These are phyloP conservation scores for Protophormia terraenovae DNA, from an alignment of 2,888 invertebrate genomes.

Conservation along the genomic window DNA sequence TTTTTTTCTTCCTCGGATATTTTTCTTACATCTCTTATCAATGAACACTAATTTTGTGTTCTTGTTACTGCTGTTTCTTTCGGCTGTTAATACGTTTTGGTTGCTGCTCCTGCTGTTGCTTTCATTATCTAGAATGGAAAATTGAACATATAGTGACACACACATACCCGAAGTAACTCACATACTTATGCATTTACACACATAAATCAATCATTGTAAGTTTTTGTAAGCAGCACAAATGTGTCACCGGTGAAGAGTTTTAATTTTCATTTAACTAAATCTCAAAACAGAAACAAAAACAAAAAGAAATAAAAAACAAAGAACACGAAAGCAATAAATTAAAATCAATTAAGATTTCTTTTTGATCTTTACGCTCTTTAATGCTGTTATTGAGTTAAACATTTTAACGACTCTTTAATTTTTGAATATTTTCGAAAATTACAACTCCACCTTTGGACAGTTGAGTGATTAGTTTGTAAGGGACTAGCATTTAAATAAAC, in stretches of 20 bases:
- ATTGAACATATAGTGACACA: conserved; percentile 40
- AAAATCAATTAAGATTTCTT: conserved; percentile 66
- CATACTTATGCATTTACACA: neutral
- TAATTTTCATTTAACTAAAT: conserved; percentile 61
- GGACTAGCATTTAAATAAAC: neutral
- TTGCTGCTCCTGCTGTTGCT: neutral
- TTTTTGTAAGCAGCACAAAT: conserved; percentile 48
- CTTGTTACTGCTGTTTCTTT: conserved; percentile 58
- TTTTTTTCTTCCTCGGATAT: neutral
- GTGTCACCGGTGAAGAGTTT: conserved; percentile 61
- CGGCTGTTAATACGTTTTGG: neutral
- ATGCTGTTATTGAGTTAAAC: conserved; percentile 36
- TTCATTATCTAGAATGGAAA: conserved; percentile 50
- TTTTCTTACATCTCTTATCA: conserved; percentile 62
- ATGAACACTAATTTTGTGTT: conserved; percentile 68
- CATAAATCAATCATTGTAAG: conserved; percentile 66
- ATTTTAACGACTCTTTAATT: conserved; percentile 47
- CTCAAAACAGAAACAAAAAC: conserved; percentile 29
- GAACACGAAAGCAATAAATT: conserved; percentile 61
- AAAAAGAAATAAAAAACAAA: neutral
- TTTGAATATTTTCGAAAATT: conserved; percentile 26
- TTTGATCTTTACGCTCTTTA: conserved; percentile 61
- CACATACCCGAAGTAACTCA: neutral
- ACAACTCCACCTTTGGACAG: neutral
- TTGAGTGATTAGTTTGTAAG: conserved; percentile 12